A percentile compares a stretch with the other conserved stretches of the same genome.
These are phyloP conservation scores for Plebejus melissa DNA, from an alignment of 2,888 invertebrate species.

Conservation along the genomic window DNA sequence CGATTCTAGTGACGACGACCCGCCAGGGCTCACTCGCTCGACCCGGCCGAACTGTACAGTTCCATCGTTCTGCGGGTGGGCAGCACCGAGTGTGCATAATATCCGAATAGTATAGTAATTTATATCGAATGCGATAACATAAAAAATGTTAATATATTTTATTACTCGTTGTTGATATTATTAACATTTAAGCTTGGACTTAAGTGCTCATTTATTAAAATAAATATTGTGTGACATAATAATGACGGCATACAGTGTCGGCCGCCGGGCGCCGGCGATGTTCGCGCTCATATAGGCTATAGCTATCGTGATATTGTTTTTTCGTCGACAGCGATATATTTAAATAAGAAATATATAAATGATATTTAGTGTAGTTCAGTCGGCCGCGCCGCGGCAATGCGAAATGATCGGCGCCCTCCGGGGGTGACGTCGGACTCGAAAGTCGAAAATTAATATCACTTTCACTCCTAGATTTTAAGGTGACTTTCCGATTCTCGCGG, in stretches of 20 bases:
- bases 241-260: background rate
- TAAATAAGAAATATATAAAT: no score
- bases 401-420: no score
- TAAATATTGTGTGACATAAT: constrained; percentile 10
- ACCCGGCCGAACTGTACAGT: background rate
- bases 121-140: background rate
- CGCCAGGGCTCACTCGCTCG: no score
- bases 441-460: no score
- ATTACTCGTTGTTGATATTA: constrained; percentile 16
- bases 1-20: no score
- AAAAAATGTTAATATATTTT: background rate
- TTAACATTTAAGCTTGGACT: constrained; percentile 17
- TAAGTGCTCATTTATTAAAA: constrained; percentile 23
- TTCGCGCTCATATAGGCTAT: background rate
- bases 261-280: background rate
- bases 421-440: no score
- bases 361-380: no score
- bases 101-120: background rate
- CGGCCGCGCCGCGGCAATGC: no score
- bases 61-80: background rate
- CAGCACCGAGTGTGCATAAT: background rate
- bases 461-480: no score
- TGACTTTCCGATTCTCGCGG: no score
- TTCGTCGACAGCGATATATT: background rate
- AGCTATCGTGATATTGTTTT: background rate